A percentile compares a stretch with the other conserved stretches of the same genome.
These are phyloP conservation scores for Actenoides lindsayi DNA, from an alignment of 2,113 vertebrate genomes.

Conservation along the genomic window DNA sequence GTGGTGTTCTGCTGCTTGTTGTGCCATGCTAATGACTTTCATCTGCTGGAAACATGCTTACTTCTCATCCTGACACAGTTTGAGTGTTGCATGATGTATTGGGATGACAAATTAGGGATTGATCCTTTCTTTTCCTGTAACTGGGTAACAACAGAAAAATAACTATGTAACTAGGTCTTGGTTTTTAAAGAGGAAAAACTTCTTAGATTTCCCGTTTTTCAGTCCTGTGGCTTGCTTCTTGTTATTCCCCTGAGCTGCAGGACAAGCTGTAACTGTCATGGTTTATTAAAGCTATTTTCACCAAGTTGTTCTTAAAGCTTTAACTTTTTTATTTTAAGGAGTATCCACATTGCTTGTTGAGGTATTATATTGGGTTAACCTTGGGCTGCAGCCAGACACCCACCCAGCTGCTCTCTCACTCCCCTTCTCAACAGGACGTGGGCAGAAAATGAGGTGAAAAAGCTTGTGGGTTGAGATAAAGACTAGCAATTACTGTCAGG, in stretches of 20 bases:
- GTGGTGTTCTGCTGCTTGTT: background rate
- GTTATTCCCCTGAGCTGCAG: background rate
- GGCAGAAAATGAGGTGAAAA: background rate
- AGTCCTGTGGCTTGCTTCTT: background rate
- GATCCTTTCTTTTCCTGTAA: background rate
- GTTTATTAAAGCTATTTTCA: background rate
- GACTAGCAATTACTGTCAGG: background rate
- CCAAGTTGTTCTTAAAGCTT: background rate
- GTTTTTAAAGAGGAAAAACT: background rate
- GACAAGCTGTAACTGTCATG: background rate
- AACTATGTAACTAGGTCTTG: background rate
- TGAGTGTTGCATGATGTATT: background rate
- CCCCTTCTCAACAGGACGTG: background rate
- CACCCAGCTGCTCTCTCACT: background rate
- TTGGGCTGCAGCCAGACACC: background rate
- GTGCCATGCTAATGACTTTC: background rate
- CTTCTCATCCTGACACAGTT: background rate
- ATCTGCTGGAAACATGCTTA: background rate
- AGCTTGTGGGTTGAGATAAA: background rate
- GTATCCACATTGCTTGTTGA: background rate
- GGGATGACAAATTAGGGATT: background rate
- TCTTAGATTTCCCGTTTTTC: background rate
- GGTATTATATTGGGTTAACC: background rate
- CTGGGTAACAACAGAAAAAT: background rate
- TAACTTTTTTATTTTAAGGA: background rate